phyloP scores from a whole-genome alignment of 2,797 vertebrate genomes.

The Chelidonichthys spinosus region DNA sequence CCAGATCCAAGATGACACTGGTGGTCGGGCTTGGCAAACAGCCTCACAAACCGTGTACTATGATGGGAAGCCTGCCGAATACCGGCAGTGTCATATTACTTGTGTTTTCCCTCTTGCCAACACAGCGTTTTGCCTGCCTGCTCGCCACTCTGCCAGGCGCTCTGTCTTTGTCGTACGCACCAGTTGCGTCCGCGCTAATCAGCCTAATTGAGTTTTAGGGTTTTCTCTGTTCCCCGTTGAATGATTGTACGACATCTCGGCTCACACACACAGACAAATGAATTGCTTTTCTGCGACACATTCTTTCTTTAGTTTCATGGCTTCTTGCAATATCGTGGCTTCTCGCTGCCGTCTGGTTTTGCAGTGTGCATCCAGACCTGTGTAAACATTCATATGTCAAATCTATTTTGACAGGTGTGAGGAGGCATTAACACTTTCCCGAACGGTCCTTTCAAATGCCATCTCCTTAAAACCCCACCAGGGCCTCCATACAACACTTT shows the following conservation, averaged over 20 bases:
- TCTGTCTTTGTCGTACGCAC: conserved; percentile 41
- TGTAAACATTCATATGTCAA: conserved; percentile 1
- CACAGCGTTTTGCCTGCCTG: conserved; percentile 21
- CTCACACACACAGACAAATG: conserved; percentile 9
- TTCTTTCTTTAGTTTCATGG: conserved; percentile 3
- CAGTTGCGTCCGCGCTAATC: conserved; percentile 57
- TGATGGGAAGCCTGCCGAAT: conserved; percentile 48
- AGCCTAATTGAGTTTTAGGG: conserved; percentile 65
- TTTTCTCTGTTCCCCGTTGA: conserved; percentile 59
- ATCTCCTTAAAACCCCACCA: neutral
- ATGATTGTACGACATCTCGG: conserved; percentile 41
- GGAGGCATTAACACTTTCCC: conserved; percentile 7
- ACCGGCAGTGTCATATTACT: conserved; percentile 58
- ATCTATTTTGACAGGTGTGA: conserved; percentile 25
- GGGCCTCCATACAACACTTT: neutral
- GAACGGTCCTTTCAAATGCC: conserved; percentile 19
- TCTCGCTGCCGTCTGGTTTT: neutral
- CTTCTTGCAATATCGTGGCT: neutral
- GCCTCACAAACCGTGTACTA: conserved; percentile 36
- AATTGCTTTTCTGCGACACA: neutral
- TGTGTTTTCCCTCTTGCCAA: conserved; percentile 41
- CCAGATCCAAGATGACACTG: conserved; percentile 30
- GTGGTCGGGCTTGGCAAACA: conserved; percentile 27
- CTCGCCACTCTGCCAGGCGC: conserved; percentile 40
- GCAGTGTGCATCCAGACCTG: neutral